A percentile compares a stretch with the other conserved stretches of the same genome.
These are phyloP conservation scores for Ceramica pisi DNA, from an alignment of 2,888 invertebrate genomes.

Conservation along the genomic window DNA sequence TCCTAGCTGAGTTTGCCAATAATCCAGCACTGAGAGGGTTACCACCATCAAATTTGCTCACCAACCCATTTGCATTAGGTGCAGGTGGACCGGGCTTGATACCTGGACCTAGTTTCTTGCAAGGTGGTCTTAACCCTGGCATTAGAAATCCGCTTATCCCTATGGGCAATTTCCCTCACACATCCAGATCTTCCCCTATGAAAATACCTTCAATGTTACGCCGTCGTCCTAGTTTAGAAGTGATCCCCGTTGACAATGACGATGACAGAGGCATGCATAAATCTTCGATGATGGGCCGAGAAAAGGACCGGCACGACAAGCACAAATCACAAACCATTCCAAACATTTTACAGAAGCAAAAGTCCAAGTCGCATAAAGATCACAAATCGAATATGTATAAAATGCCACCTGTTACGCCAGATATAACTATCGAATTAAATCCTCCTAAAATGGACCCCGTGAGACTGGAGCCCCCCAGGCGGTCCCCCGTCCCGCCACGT, in stretches of 20 bases:
- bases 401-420: conserved; percentile 89
- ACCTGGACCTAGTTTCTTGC: conserved; percentile 88
- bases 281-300: conserved; percentile 77
- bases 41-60: conserved; percentile 82
- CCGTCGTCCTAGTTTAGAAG: conserved; percentile 91
- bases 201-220: conserved; percentile 91
- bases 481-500: conserved; percentile 73
- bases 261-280: conserved; percentile 84
- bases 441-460: conserved; percentile 83
- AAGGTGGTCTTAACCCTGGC: conserved; percentile 78
- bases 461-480: conserved; percentile 74
- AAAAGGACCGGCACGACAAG: conserved; percentile 87
- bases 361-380: conserved; percentile 86
- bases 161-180: conserved; percentile 90
- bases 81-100: conserved; percentile 92
- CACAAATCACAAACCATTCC: conserved; percentile 88
- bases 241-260: conserved; percentile 89
- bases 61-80: conserved; percentile 89
- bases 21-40: conserved; percentile 87
- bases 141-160: conserved; percentile 89
- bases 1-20: conserved; percentile 84
- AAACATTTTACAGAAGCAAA: conserved; percentile 87
- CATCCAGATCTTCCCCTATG: conserved; percentile 90
- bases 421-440: conserved; percentile 91
- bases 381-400: conserved; percentile 86